Conservation (phyloP, 2,113 vertebrate genomes). For the Panthera uncia region DNA sequence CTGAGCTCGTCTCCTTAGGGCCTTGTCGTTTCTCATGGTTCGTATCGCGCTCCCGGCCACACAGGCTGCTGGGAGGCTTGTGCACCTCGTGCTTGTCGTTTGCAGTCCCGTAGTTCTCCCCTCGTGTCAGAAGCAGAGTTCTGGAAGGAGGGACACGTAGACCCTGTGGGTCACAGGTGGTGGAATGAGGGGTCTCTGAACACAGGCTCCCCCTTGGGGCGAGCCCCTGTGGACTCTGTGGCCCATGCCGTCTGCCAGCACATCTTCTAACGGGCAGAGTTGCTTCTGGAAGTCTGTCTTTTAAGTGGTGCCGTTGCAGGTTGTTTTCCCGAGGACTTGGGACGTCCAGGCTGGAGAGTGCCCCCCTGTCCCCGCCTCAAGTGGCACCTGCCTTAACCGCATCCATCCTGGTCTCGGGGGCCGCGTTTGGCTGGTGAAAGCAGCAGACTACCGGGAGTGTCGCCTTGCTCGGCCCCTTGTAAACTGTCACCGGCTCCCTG, state of each 20-base stretch:
- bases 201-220: neutral
- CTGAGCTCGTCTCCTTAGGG: neutral
- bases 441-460: neutral
- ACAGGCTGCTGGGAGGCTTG: fast-evolving
- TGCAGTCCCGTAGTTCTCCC: neutral
- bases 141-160: fast-evolving
- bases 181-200: neutral
- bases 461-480: neutral
- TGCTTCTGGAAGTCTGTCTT: neutral
- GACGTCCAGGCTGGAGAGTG: neutral
- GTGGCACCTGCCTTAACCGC: neutral
- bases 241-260: fast-evolving
- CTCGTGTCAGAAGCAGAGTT: neutral
- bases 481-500: fast-evolving
- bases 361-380: too few species aligned
- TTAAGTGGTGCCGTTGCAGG: neutral
- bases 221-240: neutral
- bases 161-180: fast-evolving
- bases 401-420: neutral
- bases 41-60: fast-evolving
- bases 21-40: neutral
- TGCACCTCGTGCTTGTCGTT: neutral
- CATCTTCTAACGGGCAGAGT: neutral
- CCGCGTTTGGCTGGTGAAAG: neutral
- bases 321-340: neutral